Conservation (phyloP, 2,888 invertebrate genomes). For the Chymomyza amoena region DNA sequence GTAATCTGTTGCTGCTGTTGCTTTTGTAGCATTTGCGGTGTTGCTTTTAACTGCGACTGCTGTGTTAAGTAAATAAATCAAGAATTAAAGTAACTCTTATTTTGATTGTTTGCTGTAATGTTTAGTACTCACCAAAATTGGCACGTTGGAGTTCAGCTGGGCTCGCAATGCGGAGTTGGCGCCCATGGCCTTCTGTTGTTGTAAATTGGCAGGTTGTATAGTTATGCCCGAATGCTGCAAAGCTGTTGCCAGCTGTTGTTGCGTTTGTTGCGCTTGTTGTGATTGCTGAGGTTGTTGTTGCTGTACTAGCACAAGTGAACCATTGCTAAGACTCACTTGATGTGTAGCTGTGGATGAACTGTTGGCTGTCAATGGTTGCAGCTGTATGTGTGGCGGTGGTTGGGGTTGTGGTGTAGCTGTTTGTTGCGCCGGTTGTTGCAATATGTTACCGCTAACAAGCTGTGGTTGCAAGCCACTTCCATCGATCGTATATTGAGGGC, state of each 20-base stretch:
- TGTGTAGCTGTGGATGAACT: constrained; percentile 68
- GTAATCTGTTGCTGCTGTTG: constrained; percentile 41
- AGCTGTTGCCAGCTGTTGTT: constrained; percentile 56
- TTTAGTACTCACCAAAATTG: constrained; percentile 83
- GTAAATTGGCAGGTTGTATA: constrained; percentile 76
- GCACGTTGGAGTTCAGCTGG: constrained; percentile 80
- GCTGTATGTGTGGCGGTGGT: constrained; percentile 67
- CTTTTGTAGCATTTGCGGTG: constrained; percentile 64
- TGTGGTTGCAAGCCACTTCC: constrained; percentile 21
- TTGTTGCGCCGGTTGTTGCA: constrained; percentile 52
- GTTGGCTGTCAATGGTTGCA: constrained; percentile 53
- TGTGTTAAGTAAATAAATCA: constrained; percentile 59
- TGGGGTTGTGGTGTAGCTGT: constrained; percentile 10
- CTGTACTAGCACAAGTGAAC: constrained; percentile 76
- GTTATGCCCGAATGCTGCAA: constrained; percentile 74
- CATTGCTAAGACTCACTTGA: constrained; percentile 77
- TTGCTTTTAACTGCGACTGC: constrained; percentile 85
- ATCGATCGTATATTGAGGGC: constrained; percentile 10
- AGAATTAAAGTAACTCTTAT: not conserved
- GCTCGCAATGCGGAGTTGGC: constrained; percentile 78
- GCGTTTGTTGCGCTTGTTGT: constrained; percentile 58
- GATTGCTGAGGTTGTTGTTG: constrained; percentile 59
- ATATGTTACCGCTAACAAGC: constrained; percentile 26
- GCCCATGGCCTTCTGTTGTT: constrained; percentile 76
- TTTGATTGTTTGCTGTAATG: not conserved